Conservation (phyloP, 2,888 invertebrate genomes). For the Rhynchonema sp. region DNA sequence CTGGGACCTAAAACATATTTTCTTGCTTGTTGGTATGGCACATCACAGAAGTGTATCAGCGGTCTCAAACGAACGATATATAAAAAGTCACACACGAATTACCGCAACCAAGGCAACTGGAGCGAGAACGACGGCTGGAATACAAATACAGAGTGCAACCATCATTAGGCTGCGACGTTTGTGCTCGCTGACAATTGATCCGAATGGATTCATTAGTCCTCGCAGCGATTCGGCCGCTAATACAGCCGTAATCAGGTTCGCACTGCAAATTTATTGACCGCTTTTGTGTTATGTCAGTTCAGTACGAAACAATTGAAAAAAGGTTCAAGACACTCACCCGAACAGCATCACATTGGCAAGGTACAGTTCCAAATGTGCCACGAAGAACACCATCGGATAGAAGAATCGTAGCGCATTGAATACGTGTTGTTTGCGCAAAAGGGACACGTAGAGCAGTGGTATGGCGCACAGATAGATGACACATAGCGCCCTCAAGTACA, state of each 20-base stretch:
- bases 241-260: slow-evolving; percentile 3
- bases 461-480: background rate
- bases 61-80: too few species aligned
- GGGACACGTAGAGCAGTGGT: background rate
- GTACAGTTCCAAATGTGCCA: slow-evolving; percentile 4
- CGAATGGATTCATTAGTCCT: slow-evolving; percentile 3
- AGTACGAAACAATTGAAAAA: too few species aligned
- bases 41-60: too few species aligned
- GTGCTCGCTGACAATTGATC: too few species aligned
- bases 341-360: slow-evolving; percentile 3
- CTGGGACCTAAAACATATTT: too few species aligned
- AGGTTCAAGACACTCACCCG: too few species aligned
- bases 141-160: background rate
- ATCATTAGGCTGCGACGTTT: background rate
- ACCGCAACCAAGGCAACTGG: too few species aligned
- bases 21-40: too few species aligned
- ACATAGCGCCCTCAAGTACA: background rate
- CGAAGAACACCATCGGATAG: background rate
- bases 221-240: slow-evolving; percentile 4
- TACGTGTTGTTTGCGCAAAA: background rate
- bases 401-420: background rate
- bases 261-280: too few species aligned
- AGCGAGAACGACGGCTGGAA: slow-evolving; percentile 1
- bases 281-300: too few species aligned
- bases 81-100: too few species aligned